These are phyloP conservation scores for Psittacus erithacus DNA, from an alignment of 2,113 vertebrate species.

Conservation along the genomic window DNA sequence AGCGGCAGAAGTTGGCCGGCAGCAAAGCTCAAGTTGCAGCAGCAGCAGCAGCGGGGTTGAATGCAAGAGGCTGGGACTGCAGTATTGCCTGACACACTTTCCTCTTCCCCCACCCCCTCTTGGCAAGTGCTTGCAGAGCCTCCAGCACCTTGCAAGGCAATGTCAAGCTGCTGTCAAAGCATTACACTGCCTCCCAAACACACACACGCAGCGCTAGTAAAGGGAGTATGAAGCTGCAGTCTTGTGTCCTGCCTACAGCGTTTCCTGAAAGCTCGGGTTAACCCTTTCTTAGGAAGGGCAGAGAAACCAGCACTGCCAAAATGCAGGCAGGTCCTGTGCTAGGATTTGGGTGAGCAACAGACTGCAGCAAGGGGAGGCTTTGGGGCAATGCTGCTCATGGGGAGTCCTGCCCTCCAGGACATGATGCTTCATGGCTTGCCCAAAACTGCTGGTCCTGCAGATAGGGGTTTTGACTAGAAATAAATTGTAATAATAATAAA, in stretches of 20 bases:
- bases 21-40: slow-evolving; percentile 38
- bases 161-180: slow-evolving; percentile 67
- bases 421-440: background rate
- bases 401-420: background rate
- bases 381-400: accelerated
- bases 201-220: background rate
- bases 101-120: slow-evolving; percentile 56
- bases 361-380: background rate
- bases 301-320: background rate
- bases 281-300: background rate
- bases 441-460: background rate
- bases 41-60: slow-evolving; percentile 16
- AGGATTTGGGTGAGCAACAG: background rate
- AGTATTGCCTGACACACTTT: slow-evolving; percentile 55
- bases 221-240: slow-evolving; percentile 12
- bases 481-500: background rate
- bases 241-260: background rate
- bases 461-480: background rate
- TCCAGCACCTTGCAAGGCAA: slow-evolving; percentile 73
- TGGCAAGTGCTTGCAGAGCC: slow-evolving; percentile 58
- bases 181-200: background rate
- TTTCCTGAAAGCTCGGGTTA: background rate
- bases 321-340: accelerated
- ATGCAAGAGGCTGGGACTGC: slow-evolving; percentile 35
- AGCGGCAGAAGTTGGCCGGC: slow-evolving; percentile 19